Conservation (phyloP, 1,140 invertebrate genomes). For the Eurytemora carolleeae region DNA sequence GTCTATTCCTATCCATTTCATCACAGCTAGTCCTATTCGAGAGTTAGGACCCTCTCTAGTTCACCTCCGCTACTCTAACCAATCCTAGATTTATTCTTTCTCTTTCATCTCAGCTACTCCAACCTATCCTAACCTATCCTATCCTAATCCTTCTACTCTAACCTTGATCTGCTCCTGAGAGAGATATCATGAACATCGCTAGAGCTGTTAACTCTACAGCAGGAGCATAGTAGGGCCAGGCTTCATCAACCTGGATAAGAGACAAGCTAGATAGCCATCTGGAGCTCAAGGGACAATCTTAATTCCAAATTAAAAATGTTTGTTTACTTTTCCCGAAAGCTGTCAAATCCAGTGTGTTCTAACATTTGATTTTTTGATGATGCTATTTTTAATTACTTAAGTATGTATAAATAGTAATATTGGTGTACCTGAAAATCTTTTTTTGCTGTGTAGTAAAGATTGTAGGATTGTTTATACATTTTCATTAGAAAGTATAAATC, state of each 20-base stretch:
- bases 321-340: too few relatives aligned
- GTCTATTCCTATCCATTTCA: too few relatives aligned
- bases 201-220: constrained; percentile 86
- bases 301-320: too few relatives aligned
- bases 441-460: constrained; percentile 4
- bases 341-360: too few relatives aligned
- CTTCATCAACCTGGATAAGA: constrained; percentile 86
- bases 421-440: constrained; percentile 14
- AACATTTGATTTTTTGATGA: neutral
- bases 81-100: too few relatives aligned
- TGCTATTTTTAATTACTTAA: neutral
- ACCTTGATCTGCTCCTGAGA: too few relatives aligned
- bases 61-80: too few relatives aligned
- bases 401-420: neutral
- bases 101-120: too few relatives aligned
- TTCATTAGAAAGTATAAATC: constrained; percentile 94
- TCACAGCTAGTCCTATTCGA: too few relatives aligned
- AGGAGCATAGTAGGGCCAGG: constrained; percentile 89
- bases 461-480: constrained; percentile 74
- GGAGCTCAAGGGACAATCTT: neutral
- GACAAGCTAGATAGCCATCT: neutral
- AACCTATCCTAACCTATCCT: too few relatives aligned
- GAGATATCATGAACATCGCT: constrained; percentile 75
- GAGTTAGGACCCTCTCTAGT: too few relatives aligned
- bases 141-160: too few relatives aligned